Base-by-base conservation (phyloP, 2,797 vertebrate species). In the Muraenolepis orangiensis region DNA sequence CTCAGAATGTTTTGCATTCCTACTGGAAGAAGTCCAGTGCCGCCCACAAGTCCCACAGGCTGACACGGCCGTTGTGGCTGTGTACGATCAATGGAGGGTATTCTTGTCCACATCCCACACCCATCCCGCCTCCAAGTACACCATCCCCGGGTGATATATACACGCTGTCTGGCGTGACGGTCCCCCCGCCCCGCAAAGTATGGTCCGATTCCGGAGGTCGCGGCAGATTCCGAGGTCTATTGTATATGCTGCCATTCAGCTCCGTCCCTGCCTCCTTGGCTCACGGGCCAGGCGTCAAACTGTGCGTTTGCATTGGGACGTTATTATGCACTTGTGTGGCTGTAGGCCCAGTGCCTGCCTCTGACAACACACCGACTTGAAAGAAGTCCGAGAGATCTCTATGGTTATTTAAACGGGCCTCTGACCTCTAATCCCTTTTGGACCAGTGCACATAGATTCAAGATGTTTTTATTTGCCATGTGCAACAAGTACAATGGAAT, bases 1-100 rank as follows among this genome's bases (percentile, higher is more conserved):
- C 90, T 86, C 78, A 6, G 85, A 75, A 93, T 92, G 81, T 87
- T 88, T 92, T 57, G 73, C 81, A 91, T 93, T 91, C 88, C 79
- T 90, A 76, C 31, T 76, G 51, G 82, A 83, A 81, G 82, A 83
- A 81, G 81, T 74, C 84, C 81, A 57, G 83, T 80, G 81, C 80
- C 86, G 76, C 69, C 79, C 73, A 79, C 72, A 74, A 79, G 80
- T 38, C 36, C 36, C 36, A 38, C 36, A 4, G 36, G 81, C 77
- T 67, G 81, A 11, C 57, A 67, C 30, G 70, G 79, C 72, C 78
- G 42, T 80, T 74, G 77, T 71, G 68, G 75, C 77, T 64, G 6
- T 38, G 36, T 38, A 61, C 82, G 74, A 87, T 94, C 89, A 94
- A 93, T 93, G 87, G 79, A 69, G 75, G 80, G 81, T 88, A 86